Evolutionary conservation across 2,888 invertebrate genomes (phyloP), one percentile per base, ranked within the genome.

Genomic region (Xestia ashworthii): DNA sequence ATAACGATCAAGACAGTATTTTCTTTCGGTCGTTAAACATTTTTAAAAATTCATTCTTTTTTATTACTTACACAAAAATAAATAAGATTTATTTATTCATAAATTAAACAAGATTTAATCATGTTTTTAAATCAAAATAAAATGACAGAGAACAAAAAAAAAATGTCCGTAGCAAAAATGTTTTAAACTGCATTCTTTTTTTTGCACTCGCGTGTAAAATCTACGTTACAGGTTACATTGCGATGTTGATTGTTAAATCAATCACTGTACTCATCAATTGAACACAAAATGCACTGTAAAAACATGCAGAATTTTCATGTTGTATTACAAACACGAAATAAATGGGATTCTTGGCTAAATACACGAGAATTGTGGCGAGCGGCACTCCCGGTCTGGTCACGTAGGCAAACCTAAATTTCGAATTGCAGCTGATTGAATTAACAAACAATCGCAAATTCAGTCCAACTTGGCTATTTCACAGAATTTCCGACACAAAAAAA

Each of bases 191-290:
- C 69, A 64, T 72, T 60, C 12, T 46, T 72, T 77, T 77, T 60
- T 22, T 16, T 72, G 82, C 50, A 85, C 65, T 44, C 12, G n/a
- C 19, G 65, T 73, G 83, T 69, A 83, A 73, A 71, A 74, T 32
- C 25, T 25, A 72, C 50, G 32, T 65, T 48, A 77, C 66, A 71
- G 32, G 38, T 58, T 48, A 64, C 11, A 72, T 60, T 50, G 38
- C 41, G n/a, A n/a, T 84, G 69, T 81, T 81, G 70, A 50, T 83
- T 74, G 78, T 74, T 77, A 60, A 60, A 85, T 82, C 78, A 82
- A 85, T 83, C 78, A 82, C n/a, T 66, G 65, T 71, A 48, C 64
- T 53, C 85, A 85, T 81, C 55, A 65, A 69, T 74, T 71, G 68
- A 58, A 82, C 60, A 71, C 65, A 46, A 71, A 81, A 71, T 69